phyloP scores from a whole-genome alignment of 2,888 invertebrate genomes.

The Drosophila bunnanda region DNA sequence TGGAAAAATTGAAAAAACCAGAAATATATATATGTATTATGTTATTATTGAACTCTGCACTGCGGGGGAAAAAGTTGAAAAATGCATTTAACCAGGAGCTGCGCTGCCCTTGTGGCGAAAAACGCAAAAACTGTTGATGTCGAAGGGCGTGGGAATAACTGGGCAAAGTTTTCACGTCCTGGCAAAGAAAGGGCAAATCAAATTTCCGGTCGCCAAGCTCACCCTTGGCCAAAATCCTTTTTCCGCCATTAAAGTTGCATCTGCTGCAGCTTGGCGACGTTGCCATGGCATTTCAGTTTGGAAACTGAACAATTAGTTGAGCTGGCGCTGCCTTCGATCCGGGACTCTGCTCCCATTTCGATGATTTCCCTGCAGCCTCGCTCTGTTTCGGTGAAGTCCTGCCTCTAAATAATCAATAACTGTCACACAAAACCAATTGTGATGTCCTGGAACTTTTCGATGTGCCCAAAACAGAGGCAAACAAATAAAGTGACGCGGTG shows the following conservation, averaged over 20 bases:
- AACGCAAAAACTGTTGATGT: conserved; percentile 42
- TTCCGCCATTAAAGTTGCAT: conserved; percentile 53
- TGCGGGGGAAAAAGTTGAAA: conserved; percentile 42
- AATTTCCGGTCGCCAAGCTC: conserved; percentile 58
- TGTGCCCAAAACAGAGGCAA: conserved; percentile 54
- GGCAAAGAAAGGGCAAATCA: conserved; percentile 57
- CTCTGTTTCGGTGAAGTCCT: conserved; percentile 16
- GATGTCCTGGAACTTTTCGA: conserved; percentile 44
- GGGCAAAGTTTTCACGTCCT: conserved; percentile 10
- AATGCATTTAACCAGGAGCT: conserved; percentile 58
- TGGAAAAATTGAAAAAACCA: not conserved
- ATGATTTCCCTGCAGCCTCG: conserved; percentile 63
- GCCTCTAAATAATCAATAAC: conserved; percentile 70
- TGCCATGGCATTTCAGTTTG: conserved; percentile 27
- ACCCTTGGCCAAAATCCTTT: conserved; percentile 43
- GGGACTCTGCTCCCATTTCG: conserved; percentile 58
- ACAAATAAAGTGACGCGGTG: conserved; percentile 54
- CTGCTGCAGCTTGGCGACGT: conserved; percentile 30
- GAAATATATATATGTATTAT: conserved; percentile 49
- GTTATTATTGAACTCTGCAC: conserved; percentile 69
- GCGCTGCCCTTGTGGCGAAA: not conserved
- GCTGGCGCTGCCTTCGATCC: conserved; percentile 22
- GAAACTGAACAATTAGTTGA: conserved; percentile 60
- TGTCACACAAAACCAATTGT: conserved; percentile 57
- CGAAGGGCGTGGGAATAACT: conserved; percentile 49